Base-by-base conservation (phyloP, 2,888 invertebrate genomes). In the Eupelmus urozonus region DNA sequence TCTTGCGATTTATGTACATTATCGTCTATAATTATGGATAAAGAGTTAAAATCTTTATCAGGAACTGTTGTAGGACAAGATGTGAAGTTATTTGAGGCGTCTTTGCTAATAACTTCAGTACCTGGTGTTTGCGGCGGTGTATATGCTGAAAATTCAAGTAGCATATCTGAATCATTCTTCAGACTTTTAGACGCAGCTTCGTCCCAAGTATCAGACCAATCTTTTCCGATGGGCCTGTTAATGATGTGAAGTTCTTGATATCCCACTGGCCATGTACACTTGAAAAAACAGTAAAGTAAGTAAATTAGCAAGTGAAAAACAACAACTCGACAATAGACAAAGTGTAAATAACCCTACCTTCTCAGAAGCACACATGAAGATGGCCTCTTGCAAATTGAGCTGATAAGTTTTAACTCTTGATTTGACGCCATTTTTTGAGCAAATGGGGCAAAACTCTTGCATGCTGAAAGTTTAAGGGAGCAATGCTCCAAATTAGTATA, bases 381-480 rank as follows among this genome's bases (percentile, higher is more conserved):
- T 59, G 20, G 86, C 87, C 76, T 88, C 88, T 16, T 85, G 73
- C 2, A 84, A 70, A 81, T 87, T 89, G 20, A 89, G 66, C 80
- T 88, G 88, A 16, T 84, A 79, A 16, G 85, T 79, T 69, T 82
- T 84, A 18, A 88, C 77, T 76, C 78, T 85, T 4, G 69, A 84
- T 66, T 82, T 84, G 0, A 65, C n/a, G 9, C 87, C 88, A 74
- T 82, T 85, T 80, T 85, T 85, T 11, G 81, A 78, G 79, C 88
- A 89, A 40, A 85, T 42, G 16, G 88, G 88, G 66, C 88, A 89
- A 78, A 84, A 83, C 51, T 84, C 83, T 60, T 84, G 83, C 88
- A 88, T 88, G 73, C 80, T 84, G 62, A 72, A 72, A 80, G n/a
- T 55, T 42, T 11, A 42, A 69, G 29, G 18, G 25, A 55, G 5